Evolutionary conservation across 2,113 vertebrate species (phyloP), one percentile per base, ranked within the genome.

Genomic region (Morone chrysops): DNA sequence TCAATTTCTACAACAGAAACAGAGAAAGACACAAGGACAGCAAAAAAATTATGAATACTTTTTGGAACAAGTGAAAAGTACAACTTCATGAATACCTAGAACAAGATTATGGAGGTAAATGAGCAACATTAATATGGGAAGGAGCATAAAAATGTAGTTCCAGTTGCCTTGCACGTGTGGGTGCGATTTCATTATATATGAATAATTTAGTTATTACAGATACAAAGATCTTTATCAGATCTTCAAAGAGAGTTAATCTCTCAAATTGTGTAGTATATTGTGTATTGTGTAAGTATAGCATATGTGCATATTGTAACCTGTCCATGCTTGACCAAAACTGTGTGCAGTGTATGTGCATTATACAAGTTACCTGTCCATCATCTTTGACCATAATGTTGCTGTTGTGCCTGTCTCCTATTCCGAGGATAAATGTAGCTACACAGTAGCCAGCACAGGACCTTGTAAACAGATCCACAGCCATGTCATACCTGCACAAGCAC

Each of bases 351-450:
- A 25, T 18, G 1, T 51, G 45, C 11, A n/a, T 47, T 43, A 47
- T 11, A 56, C 1, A n/a, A 12, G 2, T 63, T 96, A 99, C 98
- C 94, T 99, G 98, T 87, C 98, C 98, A 75, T 99, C 98, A 67
- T 99, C 97, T 93, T 99, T 99, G 78, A 99, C 98, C 98, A 99
- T 99, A 86, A 99, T 99, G 94, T 99, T 99, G 92, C 98, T 99
- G 87, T 99, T 99, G 95, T 99, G 98, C 68, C 98, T 95, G 91
- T 99, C 98, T 87, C 98, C 98, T 76, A 99, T 99, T 48, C 98
- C 98, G 75, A 99, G 93, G 91, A 99, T 99, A 90, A 99, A 99
- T 62, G 98, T 99, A 76, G 98, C 98, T 71, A 99, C 98, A 80
- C 98, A 99, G 91, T 99, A 99, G 75, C 98, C 98, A 79, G 98